Percentiles rank a stretch among this genome's conserved stretches.
Conservation (phyloP, 2,113 vertebrate species). For the Bostrychus sinensis region DNA sequence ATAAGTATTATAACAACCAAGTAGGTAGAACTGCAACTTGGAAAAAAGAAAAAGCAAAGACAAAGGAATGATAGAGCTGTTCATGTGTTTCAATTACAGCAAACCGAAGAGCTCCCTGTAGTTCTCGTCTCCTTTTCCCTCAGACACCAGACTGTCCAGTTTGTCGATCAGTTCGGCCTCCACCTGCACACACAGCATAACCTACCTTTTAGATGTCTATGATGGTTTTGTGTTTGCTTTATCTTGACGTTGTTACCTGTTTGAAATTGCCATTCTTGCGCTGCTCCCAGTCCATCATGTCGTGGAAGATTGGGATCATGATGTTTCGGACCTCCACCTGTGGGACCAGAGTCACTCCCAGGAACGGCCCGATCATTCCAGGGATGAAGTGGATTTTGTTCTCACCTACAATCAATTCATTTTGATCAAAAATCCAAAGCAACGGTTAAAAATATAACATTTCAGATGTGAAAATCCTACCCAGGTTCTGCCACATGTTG, state of each 20-base stretch:
- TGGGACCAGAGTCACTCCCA: constrained; percentile 95
- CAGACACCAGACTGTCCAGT: constrained; percentile 95
- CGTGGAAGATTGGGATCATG: constrained; percentile 99
- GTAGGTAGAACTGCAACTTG: too few species aligned
- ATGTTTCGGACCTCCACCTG: constrained; percentile 95
- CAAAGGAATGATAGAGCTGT: not conserved
- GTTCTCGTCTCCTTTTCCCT: constrained; percentile 98
- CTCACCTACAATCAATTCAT: constrained; percentile 81
- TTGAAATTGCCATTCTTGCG: constrained; percentile 98
- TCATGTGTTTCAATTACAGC: constrained; percentile 83
- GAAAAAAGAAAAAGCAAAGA: not conserved
- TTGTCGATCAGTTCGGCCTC: constrained; percentile 97
- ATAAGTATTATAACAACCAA: not conserved
- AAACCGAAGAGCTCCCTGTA: constrained; percentile 96
- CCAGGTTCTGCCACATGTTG: constrained; percentile 77
- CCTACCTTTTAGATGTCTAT: too few species aligned
- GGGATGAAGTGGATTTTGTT: constrained; percentile 99
- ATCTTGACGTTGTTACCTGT: constrained; percentile 79
- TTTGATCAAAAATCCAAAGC: not conserved
- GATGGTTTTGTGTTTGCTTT: not conserved
- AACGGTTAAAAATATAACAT: not conserved
- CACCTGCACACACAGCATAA: constrained; percentile 79
- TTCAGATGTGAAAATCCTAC: constrained; percentile 32
- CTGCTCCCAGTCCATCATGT: constrained; percentile 99
- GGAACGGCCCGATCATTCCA: constrained; percentile 96